phyloP scores from a whole-genome alignment of 92 coral and sea anemone genomes.

The Zoanthus solanderi region DNA sequence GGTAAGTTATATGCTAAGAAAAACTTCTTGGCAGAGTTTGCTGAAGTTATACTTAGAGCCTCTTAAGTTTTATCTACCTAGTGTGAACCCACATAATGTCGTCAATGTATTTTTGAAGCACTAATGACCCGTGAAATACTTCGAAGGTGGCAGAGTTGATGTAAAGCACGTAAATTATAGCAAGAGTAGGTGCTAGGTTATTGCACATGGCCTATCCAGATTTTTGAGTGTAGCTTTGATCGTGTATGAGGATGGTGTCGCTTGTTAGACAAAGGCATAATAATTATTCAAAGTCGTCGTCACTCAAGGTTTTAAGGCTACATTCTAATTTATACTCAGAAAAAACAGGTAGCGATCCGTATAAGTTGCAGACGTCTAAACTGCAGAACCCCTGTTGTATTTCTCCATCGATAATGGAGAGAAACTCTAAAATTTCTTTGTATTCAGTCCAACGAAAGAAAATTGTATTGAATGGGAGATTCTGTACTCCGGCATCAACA shows the following conservation, averaged over 20 bases:
- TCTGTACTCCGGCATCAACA: too few relatives aligned
- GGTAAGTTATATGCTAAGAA: conserved; percentile 55
- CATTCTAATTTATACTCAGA: conserved; percentile 4
- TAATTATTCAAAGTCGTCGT: conserved; percentile 30
- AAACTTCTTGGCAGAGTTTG: too few relatives aligned
- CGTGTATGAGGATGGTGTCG: conserved; percentile 53
- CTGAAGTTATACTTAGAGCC: too few relatives aligned
- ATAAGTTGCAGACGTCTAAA: conserved; percentile 58
- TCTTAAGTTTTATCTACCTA: too few relatives aligned
- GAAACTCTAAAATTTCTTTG: conserved; percentile 44
- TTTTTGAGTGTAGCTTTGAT: conserved; percentile 54
- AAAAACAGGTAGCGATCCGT: conserved; percentile 31
- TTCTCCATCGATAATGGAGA: conserved; percentile 31
- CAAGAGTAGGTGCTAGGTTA: conserved; percentile 46
- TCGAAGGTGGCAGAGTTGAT: too few relatives aligned
- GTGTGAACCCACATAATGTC: too few relatives aligned
- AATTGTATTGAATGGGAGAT: too few relatives aligned
- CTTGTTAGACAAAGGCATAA: conserved; percentile 45
- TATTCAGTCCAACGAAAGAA: too few relatives aligned
- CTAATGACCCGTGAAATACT: too few relatives aligned
- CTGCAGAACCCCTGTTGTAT: conserved; percentile 49
- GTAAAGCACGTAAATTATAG: background rate
- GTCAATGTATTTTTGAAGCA: too few relatives aligned
- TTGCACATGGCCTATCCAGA: conserved; percentile 62
- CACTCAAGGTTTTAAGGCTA: conserved; percentile 11